These are phyloP conservation scores for Aphelocoma coerulescens DNA, from an alignment of 2,113 vertebrate species.

Conservation along the genomic window DNA sequence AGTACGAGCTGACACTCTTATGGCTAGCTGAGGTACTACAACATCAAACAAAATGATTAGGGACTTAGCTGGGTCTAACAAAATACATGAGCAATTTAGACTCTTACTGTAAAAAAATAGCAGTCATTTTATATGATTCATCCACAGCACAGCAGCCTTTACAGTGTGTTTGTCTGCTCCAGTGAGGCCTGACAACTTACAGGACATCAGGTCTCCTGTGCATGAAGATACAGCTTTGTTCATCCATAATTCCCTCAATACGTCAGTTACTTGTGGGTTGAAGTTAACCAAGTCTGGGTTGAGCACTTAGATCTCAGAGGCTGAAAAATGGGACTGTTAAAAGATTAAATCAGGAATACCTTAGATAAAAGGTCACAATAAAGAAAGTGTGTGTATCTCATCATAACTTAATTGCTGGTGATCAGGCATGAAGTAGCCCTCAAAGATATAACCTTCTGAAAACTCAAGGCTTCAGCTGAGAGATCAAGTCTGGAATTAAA, in stretches of 20 bases:
- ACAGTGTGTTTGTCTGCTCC: background rate
- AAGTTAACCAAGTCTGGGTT: background rate
- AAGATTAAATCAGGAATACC: background rate
- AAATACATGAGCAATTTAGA: background rate
- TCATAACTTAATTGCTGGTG: background rate
- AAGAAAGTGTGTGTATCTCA: background rate
- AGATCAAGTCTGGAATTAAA: background rate
- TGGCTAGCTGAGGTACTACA: background rate
- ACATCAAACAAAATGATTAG: background rate
- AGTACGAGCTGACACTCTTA: background rate
- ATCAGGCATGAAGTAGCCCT: background rate
- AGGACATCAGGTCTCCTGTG: background rate
- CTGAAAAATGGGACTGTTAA: background rate
- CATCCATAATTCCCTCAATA: background rate
- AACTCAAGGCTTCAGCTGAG: background rate
- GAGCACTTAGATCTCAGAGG: background rate
- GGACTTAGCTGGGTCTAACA: background rate
- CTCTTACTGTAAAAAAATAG: background rate
- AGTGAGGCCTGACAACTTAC: background rate
- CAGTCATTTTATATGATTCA: background rate
- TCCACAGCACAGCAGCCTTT: background rate
- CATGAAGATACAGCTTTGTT: background rate
- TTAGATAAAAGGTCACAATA: background rate
- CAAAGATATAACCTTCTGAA: background rate
- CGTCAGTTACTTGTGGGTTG: background rate